These are phyloP conservation scores for Epizoanthus ramosus DNA, from an alignment of 92 coral and sea anemone species.

Conservation along the genomic window DNA sequence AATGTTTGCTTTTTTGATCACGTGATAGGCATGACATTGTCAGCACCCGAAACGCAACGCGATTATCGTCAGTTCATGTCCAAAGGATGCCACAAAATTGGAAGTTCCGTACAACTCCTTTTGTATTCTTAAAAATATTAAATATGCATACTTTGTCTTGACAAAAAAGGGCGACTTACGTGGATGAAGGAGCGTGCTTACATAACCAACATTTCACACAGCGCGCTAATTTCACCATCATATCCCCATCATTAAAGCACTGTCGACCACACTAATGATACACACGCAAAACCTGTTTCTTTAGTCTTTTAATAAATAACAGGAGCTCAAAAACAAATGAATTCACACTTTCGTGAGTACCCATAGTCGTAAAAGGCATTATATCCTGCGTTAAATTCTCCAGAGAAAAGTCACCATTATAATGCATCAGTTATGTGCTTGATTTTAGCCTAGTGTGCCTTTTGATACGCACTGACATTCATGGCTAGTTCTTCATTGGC, in stretches of 20 bases:
- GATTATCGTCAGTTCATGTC: neutral
- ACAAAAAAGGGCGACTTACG: conserved; percentile 11
- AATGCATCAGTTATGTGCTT: conserved; percentile 24
- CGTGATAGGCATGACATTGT: conserved; percentile 32
- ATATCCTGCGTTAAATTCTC: conserved; percentile 15
- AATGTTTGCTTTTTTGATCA: neutral
- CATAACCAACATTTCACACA: neutral
- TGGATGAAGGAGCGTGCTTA: neutral
- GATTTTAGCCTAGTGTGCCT: neutral
- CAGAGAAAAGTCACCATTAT: neutral
- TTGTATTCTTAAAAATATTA: neutral
- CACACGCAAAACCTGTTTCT: neutral
- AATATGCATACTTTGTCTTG: conserved; percentile 37
- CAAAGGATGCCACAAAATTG: neutral
- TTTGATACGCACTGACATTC: neutral
- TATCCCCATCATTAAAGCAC: neutral
- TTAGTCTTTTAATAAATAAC: conserved; percentile 4
- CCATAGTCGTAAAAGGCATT: neutral
- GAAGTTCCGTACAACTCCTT: neutral
- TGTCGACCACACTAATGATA: neutral
- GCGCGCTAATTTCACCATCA: neutral
- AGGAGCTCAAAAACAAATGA: neutral
- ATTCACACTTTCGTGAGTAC: conserved; percentile 23
- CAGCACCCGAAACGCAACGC: neutral
- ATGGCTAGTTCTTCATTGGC: neutral